Conservation (phyloP, 1,140 invertebrate genomes). For the Scaptodrosophila lebanonensis region DNA sequence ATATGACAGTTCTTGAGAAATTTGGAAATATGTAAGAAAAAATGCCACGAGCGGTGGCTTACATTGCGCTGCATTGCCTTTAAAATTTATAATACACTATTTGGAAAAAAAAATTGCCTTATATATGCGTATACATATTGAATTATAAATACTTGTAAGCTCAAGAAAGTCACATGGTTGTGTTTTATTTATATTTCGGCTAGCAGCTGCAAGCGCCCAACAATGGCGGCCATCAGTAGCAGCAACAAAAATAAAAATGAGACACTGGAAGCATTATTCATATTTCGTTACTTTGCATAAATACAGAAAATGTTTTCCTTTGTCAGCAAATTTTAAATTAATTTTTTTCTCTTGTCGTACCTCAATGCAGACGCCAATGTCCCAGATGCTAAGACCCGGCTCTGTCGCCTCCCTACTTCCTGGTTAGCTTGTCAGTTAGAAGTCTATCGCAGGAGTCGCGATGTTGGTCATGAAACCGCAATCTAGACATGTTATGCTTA, state of each 20-base stretch:
- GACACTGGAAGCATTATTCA: constrained; percentile 19
- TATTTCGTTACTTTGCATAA: constrained; percentile 57
- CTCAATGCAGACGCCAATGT: background rate
- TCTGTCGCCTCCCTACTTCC: background rate
- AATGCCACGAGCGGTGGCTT: background rate
- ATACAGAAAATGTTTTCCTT: constrained; percentile 45
- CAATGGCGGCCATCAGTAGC: constrained; percentile 1
- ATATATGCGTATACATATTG: too few species aligned
- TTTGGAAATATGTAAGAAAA: constrained; percentile 22
- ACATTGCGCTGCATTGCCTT: too few species aligned
- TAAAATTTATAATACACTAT: too few species aligned
- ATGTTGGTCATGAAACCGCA: constrained; percentile 24
- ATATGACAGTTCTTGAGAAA: constrained; percentile 34
- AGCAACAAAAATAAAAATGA: constrained; percentile 15
- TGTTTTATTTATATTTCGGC: constrained; percentile 6
- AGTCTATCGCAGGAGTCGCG: background rate
- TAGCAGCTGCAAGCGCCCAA: background rate
- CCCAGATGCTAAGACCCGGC: too few species aligned
- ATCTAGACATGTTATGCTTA: constrained; percentile 44
- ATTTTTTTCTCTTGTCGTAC: constrained; percentile 35
- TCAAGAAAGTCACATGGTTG: too few species aligned
- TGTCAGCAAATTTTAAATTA: constrained; percentile 69
- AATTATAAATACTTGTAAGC: too few species aligned
- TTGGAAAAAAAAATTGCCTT: too few species aligned
- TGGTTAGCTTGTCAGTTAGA: constrained; percentile 11